Conservation (phyloP, 2,797 vertebrate genomes). For the Margarornis squamiger region DNA sequence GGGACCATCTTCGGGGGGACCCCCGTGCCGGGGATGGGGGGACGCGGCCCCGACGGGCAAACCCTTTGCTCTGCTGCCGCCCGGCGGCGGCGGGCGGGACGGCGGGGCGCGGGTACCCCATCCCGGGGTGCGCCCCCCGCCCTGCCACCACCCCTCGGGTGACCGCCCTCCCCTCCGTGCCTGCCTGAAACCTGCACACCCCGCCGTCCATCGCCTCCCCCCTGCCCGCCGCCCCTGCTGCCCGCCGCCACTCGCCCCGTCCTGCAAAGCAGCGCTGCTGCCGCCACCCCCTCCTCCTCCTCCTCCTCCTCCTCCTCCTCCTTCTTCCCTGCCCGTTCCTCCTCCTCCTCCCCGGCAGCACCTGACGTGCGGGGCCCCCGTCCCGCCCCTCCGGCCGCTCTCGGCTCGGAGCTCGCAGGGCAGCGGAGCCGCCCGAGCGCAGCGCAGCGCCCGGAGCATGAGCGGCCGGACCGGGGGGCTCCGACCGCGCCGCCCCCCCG, state of each 20-base stretch:
- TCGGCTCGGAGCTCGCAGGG: not conserved
- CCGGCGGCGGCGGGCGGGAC: not conserved
- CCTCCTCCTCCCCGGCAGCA: not conserved
- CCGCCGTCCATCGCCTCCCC: no score
- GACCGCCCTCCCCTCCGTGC: not conserved
- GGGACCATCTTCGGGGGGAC: not conserved
- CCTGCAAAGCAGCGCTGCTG: not conserved
- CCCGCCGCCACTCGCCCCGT: not conserved
- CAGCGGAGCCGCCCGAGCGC: not conserved
- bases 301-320: not conserved
- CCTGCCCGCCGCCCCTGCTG: not conserved
- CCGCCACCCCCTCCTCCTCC: not conserved
- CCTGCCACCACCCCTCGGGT: not conserved
- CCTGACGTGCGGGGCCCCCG: not conserved
- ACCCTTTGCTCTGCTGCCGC: slow-evolving; percentile 39
- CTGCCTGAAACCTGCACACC: not conserved
- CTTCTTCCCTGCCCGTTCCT: not conserved
- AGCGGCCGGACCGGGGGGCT: not conserved
- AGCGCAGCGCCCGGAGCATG: not conserved
- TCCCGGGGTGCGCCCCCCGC: not conserved
- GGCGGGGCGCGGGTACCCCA: not conserved
- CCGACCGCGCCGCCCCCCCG: not conserved
- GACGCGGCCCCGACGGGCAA: not conserved
- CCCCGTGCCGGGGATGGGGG: not conserved
- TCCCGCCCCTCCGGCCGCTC: not conserved